Evolutionary conservation across 1,140 invertebrate species (phyloP).

Genomic region (Eufriesea mexicana): DNA sequence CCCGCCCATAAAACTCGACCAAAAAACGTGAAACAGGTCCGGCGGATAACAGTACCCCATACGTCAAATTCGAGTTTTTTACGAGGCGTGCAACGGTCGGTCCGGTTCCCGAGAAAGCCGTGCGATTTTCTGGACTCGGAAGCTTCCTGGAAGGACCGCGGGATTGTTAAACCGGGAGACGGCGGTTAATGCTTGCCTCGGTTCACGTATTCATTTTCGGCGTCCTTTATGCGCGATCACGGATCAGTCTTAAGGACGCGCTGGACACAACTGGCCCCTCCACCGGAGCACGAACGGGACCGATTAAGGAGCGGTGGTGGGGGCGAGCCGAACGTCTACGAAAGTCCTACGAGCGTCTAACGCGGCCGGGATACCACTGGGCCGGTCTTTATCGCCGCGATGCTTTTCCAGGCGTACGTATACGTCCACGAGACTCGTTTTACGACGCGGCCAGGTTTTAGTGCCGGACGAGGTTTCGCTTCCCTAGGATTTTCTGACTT

Average conservation of each 20-base stretch:
- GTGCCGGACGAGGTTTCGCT: conserved; percentile 51
- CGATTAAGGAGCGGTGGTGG: conserved; percentile 28
- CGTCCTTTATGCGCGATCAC: conserved; percentile 19
- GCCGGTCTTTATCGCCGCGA: conserved; percentile 52
- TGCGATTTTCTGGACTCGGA: not conserved
- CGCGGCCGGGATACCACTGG: conserved; percentile 5
- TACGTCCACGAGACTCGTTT: conserved; percentile 51
- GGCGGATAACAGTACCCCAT: not conserved
- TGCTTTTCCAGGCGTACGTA: conserved; percentile 40
- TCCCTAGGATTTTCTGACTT: conserved; percentile 49
- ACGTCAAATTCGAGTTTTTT: not conserved
- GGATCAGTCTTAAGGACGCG: conserved; percentile 8
- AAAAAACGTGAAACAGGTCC: not conserved
- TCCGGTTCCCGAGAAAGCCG: not conserved
- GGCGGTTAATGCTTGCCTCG: not conserved
- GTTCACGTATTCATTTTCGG: conserved; percentile 11
- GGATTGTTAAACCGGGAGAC: not conserved
- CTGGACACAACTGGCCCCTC: conserved; percentile 19
- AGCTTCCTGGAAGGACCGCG: not conserved
- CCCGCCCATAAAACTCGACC: not conserved
- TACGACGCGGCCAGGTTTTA: conserved; percentile 60
- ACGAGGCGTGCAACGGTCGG: not conserved
- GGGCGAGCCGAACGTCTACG: not conserved
- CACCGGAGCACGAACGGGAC: not conserved
- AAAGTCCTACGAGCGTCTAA: conserved; percentile 44